Conservation (phyloP, 2,113 vertebrate species). For the Theristicus caerulescens region DNA sequence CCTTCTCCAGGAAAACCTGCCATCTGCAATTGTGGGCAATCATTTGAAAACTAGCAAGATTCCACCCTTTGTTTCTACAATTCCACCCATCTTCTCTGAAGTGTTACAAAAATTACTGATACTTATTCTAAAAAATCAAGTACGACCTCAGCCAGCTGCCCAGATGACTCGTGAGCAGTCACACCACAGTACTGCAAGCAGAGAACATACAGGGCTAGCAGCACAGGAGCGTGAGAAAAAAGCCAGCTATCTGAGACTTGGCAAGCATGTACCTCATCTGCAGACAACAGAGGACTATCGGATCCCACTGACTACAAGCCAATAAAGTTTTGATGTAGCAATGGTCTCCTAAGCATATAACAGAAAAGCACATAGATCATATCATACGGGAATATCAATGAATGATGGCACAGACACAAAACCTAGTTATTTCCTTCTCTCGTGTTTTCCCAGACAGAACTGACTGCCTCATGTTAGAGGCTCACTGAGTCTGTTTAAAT, state of each 20-base stretch:
- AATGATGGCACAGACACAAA: background rate
- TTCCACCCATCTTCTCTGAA: constrained; percentile 39
- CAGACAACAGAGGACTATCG: background rate
- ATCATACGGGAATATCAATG: fast-evolving
- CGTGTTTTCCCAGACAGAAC: background rate
- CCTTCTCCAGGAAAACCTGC: background rate
- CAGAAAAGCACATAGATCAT: background rate
- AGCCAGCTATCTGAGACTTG: background rate
- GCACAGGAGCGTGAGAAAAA: background rate
- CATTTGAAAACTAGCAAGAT: background rate
- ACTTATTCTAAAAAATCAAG: constrained; percentile 12
- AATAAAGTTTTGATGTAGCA: background rate
- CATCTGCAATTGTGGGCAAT: background rate
- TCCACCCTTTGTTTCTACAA: constrained; percentile 14
- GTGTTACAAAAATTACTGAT: constrained; percentile 37
- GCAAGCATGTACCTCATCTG: background rate
- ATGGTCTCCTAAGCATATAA: background rate
- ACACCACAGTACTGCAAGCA: background rate
- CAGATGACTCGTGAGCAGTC: background rate
- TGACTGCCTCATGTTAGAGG: background rate
- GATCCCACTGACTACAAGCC: background rate
- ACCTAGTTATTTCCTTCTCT: background rate
- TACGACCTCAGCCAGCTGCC: background rate
- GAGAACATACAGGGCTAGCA: background rate
- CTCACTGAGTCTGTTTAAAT: background rate